phyloP scores from a whole-genome alignment of 2,797 vertebrate species.

The Enteromius unitaeniatus region DNA sequence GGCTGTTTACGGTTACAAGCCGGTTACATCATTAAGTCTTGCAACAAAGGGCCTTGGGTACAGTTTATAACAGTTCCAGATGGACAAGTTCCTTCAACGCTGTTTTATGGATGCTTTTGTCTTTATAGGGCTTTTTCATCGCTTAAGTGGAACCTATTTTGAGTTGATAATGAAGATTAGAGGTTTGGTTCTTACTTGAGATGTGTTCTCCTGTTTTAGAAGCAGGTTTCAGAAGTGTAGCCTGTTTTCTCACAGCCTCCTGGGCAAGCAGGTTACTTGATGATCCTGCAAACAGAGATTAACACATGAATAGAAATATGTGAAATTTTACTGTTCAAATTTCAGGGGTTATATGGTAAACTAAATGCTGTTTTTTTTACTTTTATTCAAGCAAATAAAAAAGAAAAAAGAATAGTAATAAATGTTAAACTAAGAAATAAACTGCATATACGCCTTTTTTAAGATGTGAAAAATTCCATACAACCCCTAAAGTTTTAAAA shows the following conservation, averaged over 20 bases:
- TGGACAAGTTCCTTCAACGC: conserved; percentile 11
- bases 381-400: not conserved
- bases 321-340: not conserved
- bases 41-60: conserved; percentile 22
- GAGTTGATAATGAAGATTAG: not conserved
- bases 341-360: not conserved
- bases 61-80: conserved; percentile 32
- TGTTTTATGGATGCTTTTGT: conserved; percentile 4
- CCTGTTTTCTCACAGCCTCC: conserved; percentile 73
- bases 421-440: not conserved
- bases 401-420: not conserved
- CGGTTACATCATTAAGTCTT: conserved; percentile 18
- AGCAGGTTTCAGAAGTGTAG: conserved; percentile 69
- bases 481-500: not conserved
- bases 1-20: conserved; percentile 26
- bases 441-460: not conserved
- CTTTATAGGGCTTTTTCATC: not conserved
- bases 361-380: not conserved
- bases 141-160: conserved; percentile 6
- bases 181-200: conserved; percentile 70
- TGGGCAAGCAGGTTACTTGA: conserved; percentile 70
- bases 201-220: conserved; percentile 68
- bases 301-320: not conserved
- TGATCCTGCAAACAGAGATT: conserved; percentile 19
- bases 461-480: not conserved